These are phyloP conservation scores for Pediacus dermestoides DNA, from an alignment of 2,888 invertebrate genomes.

Conservation along the genomic window DNA sequence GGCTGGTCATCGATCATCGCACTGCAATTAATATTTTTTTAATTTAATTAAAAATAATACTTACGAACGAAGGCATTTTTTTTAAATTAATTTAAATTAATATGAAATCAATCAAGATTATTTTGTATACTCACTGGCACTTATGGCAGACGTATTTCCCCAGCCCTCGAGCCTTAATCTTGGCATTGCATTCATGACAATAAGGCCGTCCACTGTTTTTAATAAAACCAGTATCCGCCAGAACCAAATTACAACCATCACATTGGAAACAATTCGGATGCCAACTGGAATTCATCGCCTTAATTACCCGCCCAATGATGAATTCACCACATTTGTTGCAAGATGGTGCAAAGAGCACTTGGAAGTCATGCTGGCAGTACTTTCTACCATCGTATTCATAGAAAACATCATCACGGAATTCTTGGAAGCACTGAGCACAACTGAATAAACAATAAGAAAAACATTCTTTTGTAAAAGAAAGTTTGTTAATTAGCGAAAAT, in stretches of 20 bases:
- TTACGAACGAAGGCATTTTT: neutral
- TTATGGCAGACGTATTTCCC: conserved; percentile 98
- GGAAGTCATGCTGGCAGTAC: conserved; percentile 99
- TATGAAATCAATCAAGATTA: conserved; percentile 1
- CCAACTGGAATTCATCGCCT: conserved; percentile 99
- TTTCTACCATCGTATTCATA: conserved; percentile 99
- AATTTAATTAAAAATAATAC: too few relatives aligned
- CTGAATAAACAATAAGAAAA: conserved; percentile 49
- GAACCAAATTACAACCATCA: conserved; percentile 83
- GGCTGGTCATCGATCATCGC: conserved; percentile 90
- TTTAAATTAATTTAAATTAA: neutral
- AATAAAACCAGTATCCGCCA: conserved; percentile 97
- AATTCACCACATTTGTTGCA: conserved; percentile 82
- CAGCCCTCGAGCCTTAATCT: conserved; percentile 89
- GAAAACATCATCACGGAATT: conserved; percentile 95
- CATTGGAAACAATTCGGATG: conserved; percentile 98
- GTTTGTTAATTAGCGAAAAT: neutral
- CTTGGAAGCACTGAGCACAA: conserved; percentile 97
- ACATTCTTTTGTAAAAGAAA: neutral
- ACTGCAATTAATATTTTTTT: conserved; percentile 51
- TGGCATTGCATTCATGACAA: conserved; percentile 95
- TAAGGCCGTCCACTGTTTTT: conserved; percentile 82
- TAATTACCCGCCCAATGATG: conserved; percentile 97
- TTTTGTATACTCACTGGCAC: conserved; percentile 77
- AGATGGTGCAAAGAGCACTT: conserved; percentile 83